phyloP scores from a whole-genome alignment of 2,797 vertebrate genomes.

The Anniella stebbinsi region DNA sequence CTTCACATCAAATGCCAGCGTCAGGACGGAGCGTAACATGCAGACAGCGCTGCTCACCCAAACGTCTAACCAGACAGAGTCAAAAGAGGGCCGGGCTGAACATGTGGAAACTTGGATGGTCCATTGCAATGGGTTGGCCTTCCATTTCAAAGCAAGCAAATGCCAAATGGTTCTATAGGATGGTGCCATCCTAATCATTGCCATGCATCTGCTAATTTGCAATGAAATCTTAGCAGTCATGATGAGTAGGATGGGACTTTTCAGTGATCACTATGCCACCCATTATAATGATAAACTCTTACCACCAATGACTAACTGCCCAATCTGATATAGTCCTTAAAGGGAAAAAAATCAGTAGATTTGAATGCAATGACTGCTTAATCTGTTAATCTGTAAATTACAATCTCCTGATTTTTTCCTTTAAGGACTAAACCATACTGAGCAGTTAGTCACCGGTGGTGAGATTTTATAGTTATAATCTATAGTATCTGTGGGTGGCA shows the following conservation, averaged over 20 bases:
- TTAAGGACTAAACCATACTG: background rate
- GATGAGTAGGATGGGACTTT: background rate
- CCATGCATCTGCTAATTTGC: background rate
- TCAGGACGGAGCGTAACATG: slow-evolving; percentile 6
- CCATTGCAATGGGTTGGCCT: background rate
- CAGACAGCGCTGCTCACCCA: background rate
- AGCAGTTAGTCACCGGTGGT: background rate
- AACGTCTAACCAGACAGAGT: slow-evolving; percentile 34
- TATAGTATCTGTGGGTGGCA: too few relatives aligned
- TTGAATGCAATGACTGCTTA: too few relatives aligned
- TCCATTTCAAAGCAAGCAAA: slow-evolving; percentile 9
- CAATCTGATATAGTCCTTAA: too few relatives aligned
- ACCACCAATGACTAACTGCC: too few relatives aligned
- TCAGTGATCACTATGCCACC: background rate
- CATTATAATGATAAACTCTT: background rate
- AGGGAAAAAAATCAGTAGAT: too few relatives aligned
- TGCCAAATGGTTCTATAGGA: background rate
- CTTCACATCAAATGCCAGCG: slow-evolving; percentile 60
- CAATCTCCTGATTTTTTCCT: too few relatives aligned
- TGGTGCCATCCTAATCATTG: background rate
- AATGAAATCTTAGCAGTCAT: too few relatives aligned
- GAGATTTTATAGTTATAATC: background rate
- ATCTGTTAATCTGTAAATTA: too few relatives aligned
- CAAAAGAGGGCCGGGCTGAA: background rate
- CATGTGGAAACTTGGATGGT: background rate